A percentile compares a stretch with the other conserved stretches of the same genome.
These are phyloP conservation scores for Polia nebulosa DNA, from an alignment of 2,888 invertebrate species.

Conservation along the genomic window DNA sequence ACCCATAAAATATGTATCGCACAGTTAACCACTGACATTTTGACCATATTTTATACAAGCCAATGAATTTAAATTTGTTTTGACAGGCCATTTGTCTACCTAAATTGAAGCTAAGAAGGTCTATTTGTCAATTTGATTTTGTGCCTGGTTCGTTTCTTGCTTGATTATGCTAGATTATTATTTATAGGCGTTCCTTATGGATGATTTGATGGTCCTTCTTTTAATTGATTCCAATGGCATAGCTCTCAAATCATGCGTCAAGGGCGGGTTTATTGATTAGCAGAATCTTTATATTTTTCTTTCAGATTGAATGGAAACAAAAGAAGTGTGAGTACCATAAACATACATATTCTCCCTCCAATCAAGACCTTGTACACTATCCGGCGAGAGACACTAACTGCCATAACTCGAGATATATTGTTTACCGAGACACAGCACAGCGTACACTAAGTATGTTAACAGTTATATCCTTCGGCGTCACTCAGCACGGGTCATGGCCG, in stretches of 20 bases:
- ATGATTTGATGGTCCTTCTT: neutral
- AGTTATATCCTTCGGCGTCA: slow-evolving; percentile 76
- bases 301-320: neutral
- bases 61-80: slow-evolving; percentile 53
- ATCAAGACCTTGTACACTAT: slow-evolving; percentile 1
- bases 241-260: neutral
- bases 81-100: slow-evolving; percentile 47
- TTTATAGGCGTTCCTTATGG: slow-evolving; percentile 41
- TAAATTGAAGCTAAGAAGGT: slow-evolving; percentile 40
- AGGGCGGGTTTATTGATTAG: neutral
- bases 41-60: slow-evolving; percentile 30
- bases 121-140: slow-evolving; percentile 56
- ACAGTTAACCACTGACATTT: slow-evolving; percentile 38
- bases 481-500: slow-evolving; percentile 89
- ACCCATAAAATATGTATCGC: slow-evolving; percentile 13
- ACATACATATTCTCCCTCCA: slow-evolving; percentile 5
- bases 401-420: slow-evolving; percentile 37
- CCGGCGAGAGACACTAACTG: neutral
- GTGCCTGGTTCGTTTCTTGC: slow-evolving; percentile 31
- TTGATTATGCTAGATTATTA: slow-evolving; percentile 38
- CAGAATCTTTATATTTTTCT: neutral
- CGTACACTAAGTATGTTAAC: slow-evolving; percentile 67
- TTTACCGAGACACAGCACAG: slow-evolving; percentile 47
- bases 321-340: neutral
- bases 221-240: slow-evolving; percentile 1